A percentile compares a stretch with the other conserved stretches of the same genome.
Conservation (phyloP, 23 tunicate species). For the Aplidium turbinatum region DNA sequence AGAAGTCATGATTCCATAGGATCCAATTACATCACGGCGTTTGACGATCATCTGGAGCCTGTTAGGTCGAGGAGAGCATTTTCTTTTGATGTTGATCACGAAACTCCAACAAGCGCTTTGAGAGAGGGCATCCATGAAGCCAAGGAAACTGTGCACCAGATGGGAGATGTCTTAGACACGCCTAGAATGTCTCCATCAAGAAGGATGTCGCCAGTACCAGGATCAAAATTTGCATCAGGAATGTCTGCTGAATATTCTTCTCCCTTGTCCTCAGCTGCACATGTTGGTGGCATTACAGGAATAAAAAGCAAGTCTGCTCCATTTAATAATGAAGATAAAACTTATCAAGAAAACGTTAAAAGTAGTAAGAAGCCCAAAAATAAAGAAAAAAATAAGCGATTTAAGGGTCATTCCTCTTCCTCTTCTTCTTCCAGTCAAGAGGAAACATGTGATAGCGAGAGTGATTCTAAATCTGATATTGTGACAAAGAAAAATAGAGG, state of each 20-base stretch:
- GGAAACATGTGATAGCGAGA: not conserved
- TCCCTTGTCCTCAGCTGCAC: too few species aligned
- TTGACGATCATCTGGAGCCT: not conserved
- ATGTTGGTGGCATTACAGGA: not conserved
- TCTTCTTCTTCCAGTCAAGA: not conserved
- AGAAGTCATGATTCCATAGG: constrained; percentile 30
- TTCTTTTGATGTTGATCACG: constrained; percentile 22
- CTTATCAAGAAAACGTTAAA: not conserved
- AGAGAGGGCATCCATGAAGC: constrained; percentile 63
- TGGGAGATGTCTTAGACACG: constrained; percentile 61
- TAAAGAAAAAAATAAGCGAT: not conserved
- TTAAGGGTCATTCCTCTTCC: not conserved
- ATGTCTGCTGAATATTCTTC: too few species aligned
- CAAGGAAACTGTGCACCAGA: constrained; percentile 47
- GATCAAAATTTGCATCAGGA: not conserved
- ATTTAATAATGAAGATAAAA: not conserved
- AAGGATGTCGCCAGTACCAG: constrained; percentile 22
- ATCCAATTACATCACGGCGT: not conserved
- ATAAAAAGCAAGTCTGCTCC: not conserved
- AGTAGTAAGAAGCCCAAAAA: not conserved
- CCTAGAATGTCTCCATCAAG: constrained; percentile 34
- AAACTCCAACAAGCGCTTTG: constrained; percentile 31
- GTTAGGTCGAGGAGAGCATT: constrained; percentile 15
- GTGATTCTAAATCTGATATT: not conserved
- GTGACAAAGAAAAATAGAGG: not conserved